Evolutionary conservation across 2,797 vertebrate species (phyloP).

Genomic region (Sylvilagus floridanus): DNA sequence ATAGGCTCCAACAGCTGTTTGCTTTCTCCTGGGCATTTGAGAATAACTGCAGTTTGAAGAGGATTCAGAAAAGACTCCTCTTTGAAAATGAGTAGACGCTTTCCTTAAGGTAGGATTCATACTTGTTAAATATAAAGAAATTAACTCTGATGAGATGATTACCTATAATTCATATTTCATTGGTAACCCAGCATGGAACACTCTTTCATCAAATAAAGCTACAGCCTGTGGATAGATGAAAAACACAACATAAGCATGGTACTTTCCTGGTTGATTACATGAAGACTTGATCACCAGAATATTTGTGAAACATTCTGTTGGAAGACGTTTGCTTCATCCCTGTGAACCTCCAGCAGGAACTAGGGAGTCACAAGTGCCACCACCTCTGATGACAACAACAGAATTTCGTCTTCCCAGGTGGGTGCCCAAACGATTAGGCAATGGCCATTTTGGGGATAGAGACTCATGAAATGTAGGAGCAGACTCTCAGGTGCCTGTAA

Average conservation of each 20-base stretch:
- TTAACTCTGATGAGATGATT: conserved; percentile 61
- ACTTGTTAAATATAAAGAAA: conserved; percentile 57
- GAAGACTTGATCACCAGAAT: not conserved
- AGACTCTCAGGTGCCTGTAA: not conserved
- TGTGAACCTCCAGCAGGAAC: not conserved
- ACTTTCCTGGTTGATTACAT: not conserved
- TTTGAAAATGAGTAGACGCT: conserved; percentile 62
- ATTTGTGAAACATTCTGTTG: not conserved
- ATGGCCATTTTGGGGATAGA: not conserved
- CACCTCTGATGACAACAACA: not conserved
- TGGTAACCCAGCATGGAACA: not conserved
- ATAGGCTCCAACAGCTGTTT: conserved; percentile 56
- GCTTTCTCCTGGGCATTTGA: conserved; percentile 60
- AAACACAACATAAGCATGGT: not conserved
- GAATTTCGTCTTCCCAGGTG: not conserved
- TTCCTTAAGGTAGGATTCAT: conserved; percentile 17
- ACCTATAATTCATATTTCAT: conserved; percentile 58
- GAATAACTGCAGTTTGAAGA: conserved; percentile 34
- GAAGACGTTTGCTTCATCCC: not conserved
- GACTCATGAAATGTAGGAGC: not conserved
- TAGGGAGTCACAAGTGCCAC: not conserved
- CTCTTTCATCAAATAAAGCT: conserved; percentile 40
- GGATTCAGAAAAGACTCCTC: conserved; percentile 46
- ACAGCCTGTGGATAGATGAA: not conserved
- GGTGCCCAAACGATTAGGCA: not conserved